Conservation (phyloP, 2,888 invertebrate species). For the Acronicta leporina region DNA sequence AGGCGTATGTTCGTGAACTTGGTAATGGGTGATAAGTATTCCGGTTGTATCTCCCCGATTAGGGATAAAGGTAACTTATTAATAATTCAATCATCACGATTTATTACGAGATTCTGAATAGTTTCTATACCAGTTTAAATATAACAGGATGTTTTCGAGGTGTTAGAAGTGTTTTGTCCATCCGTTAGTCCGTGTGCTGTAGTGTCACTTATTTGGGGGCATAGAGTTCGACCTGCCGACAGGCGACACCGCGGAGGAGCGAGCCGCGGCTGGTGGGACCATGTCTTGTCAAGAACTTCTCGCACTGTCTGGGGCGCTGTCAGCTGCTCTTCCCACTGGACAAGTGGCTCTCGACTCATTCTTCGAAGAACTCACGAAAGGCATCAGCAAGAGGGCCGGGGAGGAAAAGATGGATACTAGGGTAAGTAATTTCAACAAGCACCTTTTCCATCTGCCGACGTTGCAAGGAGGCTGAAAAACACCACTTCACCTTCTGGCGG, state of each 20-base stretch:
- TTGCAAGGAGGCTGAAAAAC: no score
- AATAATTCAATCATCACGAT: no score
- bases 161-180: slow-evolving; percentile 24
- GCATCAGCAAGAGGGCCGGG: slow-evolving; percentile 88
- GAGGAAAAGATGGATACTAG: slow-evolving; percentile 81
- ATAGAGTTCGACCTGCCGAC: slow-evolving; percentile 87
- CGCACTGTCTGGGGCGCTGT: slow-evolving; percentile 97
- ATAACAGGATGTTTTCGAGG: slow-evolving; percentile 55
- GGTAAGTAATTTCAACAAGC: slow-evolving; percentile 54
- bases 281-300: slow-evolving; percentile 97
- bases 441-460: no score
- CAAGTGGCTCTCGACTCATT: slow-evolving; percentile 95
- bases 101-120: no score
- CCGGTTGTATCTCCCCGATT: no score
- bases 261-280: slow-evolving; percentile 87
- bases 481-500: no score
- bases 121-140: neutral
- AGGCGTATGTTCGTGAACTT: neutral
- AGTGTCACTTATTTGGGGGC: slow-evolving; percentile 70
- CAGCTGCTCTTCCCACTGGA: slow-evolving; percentile 96
- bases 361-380: slow-evolving; percentile 94
- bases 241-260: slow-evolving; percentile 81
- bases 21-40: neutral
- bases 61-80: no score
- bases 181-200: slow-evolving; percentile 55